Conservation (phyloP, 2,888 invertebrate species). For the Seira ritae region DNA sequence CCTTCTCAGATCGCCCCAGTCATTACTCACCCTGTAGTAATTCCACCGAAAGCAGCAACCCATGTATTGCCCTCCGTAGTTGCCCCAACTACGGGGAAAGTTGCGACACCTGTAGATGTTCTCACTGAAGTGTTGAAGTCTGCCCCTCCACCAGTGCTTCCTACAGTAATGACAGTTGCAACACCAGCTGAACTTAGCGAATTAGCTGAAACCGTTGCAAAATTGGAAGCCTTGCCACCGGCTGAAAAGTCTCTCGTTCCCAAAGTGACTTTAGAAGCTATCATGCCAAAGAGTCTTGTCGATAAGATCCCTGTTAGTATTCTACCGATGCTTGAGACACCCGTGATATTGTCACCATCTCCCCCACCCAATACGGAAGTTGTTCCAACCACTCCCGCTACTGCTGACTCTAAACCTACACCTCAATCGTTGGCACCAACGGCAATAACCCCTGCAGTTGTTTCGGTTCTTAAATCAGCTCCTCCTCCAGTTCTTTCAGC, state of each 20-base stretch:
- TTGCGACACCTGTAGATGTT: too few relatives aligned
- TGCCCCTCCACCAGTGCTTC: neutral
- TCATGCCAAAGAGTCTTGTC: constrained; percentile 1
- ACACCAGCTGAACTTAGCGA: constrained; percentile 12
- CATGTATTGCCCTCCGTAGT: neutral
- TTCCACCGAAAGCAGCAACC: neutral
- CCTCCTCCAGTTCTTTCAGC: neutral
- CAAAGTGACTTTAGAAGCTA: neutral
- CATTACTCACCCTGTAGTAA: constrained; percentile 2
- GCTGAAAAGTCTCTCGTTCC: neutral
- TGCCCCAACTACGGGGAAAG: too few relatives aligned
- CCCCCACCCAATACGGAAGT: too few relatives aligned
- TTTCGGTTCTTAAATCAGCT: neutral
- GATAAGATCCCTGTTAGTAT: constrained; percentile 12
- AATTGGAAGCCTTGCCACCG: neutral
- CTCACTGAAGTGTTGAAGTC: neutral
- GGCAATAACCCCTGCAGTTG: neutral
- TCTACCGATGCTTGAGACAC: neutral
- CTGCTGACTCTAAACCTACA: neutral
- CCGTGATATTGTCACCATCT: too few relatives aligned
- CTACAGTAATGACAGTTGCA: neutral
- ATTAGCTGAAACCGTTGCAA: neutral
- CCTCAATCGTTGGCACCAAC: neutral
- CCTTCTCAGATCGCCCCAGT: neutral
- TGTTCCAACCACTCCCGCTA: too few relatives aligned